phyloP scores from a whole-genome alignment of 2,113 vertebrate species.

The Poeciliopsis prolifica region DNA sequence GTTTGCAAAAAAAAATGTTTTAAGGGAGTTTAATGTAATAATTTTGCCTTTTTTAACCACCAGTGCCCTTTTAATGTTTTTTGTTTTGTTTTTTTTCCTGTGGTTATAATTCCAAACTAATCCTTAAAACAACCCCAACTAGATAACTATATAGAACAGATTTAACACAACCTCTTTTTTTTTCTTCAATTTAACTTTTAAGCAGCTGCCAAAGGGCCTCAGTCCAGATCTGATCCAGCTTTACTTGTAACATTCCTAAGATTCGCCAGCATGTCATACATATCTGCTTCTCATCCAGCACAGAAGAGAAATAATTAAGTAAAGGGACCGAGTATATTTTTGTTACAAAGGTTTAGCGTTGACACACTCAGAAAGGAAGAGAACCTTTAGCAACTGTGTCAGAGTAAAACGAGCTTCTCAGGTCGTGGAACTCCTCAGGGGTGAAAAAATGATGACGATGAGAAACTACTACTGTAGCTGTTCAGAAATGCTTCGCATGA shows the following conservation, averaged over 20 bases:
- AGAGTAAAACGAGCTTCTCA: constrained; percentile 57
- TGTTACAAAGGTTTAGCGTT: constrained; percentile 34
- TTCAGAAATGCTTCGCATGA: not conserved
- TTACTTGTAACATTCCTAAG: constrained; percentile 28
- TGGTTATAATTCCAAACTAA: not conserved
- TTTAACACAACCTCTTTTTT: not conserved
- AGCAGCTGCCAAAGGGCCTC: not conserved
- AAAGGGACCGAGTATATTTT: constrained; percentile 46
- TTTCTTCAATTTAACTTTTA: not conserved
- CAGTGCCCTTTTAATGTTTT: not conserved
- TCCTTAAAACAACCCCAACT: not conserved
- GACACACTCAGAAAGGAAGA: not conserved
- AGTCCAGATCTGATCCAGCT: not conserved
- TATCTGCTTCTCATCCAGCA: constrained; percentile 5
- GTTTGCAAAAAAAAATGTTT: not conserved
- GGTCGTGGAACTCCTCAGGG: constrained; percentile 72
- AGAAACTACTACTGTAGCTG: constrained; percentile 21
- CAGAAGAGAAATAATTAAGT: constrained; percentile 10
- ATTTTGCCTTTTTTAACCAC: constrained; percentile 13
- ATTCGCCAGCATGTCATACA: constrained; percentile 3
- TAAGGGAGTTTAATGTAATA: not conserved
- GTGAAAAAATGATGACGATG: constrained; percentile 40
- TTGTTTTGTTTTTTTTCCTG: not conserved
- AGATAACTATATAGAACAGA: not conserved
- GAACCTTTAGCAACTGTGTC: constrained; percentile 6